Conservation (phyloP, 2,113 vertebrate genomes). For the Onychostruthus taczanowskii region DNA sequence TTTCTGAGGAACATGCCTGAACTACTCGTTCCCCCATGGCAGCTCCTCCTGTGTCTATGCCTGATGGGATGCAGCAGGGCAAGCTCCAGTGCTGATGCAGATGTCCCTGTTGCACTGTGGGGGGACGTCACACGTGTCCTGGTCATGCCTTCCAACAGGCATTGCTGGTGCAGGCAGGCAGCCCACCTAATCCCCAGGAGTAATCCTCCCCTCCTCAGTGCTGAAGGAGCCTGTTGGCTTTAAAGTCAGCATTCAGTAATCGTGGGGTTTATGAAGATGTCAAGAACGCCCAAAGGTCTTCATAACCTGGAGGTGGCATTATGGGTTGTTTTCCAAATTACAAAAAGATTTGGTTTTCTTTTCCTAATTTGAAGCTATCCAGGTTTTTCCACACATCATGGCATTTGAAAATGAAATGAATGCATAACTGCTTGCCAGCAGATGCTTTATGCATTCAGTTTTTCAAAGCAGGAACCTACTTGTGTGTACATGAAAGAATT, state of each 20-base stretch:
- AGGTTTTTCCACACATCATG: not conserved
- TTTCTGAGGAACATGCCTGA: not conserved
- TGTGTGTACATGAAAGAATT: constrained; percentile 25
- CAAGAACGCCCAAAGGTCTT: not conserved
- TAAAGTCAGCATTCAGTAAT: not conserved
- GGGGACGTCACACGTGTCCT: not conserved
- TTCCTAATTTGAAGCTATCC: not conserved
- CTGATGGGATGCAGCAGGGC: not conserved
- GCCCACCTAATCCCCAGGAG: not conserved
- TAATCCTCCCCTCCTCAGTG: not conserved
- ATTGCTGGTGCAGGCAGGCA: not conserved
- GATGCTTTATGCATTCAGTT: not conserved
- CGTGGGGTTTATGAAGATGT: not conserved
- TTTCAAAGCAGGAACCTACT: constrained; percentile 20
- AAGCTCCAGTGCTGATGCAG: not conserved
- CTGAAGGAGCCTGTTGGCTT: not conserved
- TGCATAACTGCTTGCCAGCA: not conserved
- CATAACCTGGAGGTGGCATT: not conserved
- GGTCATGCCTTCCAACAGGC: not conserved
- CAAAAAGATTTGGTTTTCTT: not conserved
- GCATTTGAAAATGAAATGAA: constrained; percentile 1
- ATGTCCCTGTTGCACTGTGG: accelerated
- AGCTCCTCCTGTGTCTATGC: not conserved
- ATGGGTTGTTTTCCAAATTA: not conserved
- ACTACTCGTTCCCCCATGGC: not conserved